Percentiles rank a stretch among this genome's conserved stretches.
phyloP scores from a whole-genome alignment of 2,888 invertebrate species.

The Orthosia gothica region DNA sequence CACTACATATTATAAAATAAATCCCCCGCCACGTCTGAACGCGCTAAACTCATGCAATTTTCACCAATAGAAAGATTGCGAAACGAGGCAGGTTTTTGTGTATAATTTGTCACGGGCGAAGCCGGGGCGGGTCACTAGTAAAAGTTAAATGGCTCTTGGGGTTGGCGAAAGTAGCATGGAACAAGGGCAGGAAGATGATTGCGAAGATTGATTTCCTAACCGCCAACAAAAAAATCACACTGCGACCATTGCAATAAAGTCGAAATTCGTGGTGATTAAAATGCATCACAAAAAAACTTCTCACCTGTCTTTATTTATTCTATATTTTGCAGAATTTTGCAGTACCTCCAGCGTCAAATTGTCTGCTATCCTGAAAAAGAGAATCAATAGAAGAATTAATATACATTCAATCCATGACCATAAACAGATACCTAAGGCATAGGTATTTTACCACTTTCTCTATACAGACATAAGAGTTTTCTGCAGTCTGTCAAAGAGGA shows the following conservation, averaged over 20 bases:
- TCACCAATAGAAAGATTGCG: no score
- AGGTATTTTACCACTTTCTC: not conserved
- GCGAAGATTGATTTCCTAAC: no score
- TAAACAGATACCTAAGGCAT: not conserved
- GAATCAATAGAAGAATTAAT: conserved; percentile 1
- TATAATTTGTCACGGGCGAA: no score
- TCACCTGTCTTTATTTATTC: conserved; percentile 71
- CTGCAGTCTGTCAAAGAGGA: no score
- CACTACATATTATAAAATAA: no score
- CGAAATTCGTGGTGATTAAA: not conserved
- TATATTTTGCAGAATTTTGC: conserved; percentile 70
- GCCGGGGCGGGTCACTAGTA: no score
- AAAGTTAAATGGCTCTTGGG: no score
- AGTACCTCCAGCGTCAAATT: conserved; percentile 78
- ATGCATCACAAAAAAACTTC: conserved; percentile 26
- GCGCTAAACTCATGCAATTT: no score
- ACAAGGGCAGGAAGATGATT: no score
- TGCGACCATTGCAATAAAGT: not conserved
- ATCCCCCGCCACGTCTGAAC: no score
- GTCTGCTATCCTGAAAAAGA: conserved; percentile 81
- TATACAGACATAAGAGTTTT: not conserved
- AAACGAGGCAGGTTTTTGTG: no score
- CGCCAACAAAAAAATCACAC: not conserved
- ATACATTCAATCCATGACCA: not conserved
- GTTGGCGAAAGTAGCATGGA: no score